Percentiles rank a stretch among this genome's conserved stretches.
Conservation (phyloP, 1,140 invertebrate genomes). For the Maniola jurtina region DNA sequence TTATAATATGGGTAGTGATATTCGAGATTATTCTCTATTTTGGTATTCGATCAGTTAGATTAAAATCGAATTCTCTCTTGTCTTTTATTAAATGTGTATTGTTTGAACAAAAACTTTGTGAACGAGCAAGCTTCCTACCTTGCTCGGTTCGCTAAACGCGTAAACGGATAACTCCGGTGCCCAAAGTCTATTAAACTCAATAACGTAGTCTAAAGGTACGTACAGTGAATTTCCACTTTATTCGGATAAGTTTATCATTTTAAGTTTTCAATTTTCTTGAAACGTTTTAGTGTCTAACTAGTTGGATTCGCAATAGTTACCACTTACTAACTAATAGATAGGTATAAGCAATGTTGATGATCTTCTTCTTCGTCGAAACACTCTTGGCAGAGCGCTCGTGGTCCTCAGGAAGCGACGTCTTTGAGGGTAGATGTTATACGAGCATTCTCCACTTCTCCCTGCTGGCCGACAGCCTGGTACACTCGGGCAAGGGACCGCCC, state of each 20-base stretch:
- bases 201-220: background rate
- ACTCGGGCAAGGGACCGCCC: no score
- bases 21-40: no score
- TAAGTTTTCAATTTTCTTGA: background rate
- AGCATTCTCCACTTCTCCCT: no score
- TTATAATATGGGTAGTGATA: no score
- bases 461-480: no score
- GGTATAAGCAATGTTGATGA: background rate
- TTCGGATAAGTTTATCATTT: background rate
- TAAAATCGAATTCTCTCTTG: background rate
- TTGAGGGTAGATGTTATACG: no score
- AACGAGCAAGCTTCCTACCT: background rate
- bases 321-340: no score
- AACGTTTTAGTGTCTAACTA: background rate
- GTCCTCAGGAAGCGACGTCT: no score
- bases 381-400: background rate
- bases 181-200: constrained; percentile 3
- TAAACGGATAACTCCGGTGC: background rate
- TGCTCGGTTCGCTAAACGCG: background rate
- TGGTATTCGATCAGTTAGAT: background rate
- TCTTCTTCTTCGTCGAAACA: no score
- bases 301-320: background rate
- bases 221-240: background rate
- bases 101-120: background rate
- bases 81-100: no score